Evolutionary conservation across 30 jellyfish, hydroid and myxozoan genomes (phyloP).

Genomic region (Mastigias papua): DNA sequence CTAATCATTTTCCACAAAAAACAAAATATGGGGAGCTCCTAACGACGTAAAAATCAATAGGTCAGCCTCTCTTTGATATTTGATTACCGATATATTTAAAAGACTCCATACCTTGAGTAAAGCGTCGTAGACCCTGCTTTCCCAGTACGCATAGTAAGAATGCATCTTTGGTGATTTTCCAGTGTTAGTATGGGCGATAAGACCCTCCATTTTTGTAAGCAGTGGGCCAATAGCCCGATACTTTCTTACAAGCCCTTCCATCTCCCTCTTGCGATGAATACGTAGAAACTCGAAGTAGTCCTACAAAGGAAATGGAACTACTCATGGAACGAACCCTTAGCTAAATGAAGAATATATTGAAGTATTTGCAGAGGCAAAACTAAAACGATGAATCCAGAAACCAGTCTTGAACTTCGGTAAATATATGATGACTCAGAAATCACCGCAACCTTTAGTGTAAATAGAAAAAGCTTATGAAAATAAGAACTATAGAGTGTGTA

Average conservation of each 20-base stretch:
- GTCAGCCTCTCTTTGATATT: background rate
- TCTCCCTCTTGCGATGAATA: slow-evolving; percentile 79
- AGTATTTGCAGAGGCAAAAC: background rate
- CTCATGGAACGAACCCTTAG: background rate
- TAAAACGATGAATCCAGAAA: background rate
- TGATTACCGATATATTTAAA: background rate
- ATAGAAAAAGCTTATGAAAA: no score
- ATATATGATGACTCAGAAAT: no score
- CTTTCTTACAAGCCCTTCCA: slow-evolving; percentile 90
- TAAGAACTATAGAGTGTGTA: no score
- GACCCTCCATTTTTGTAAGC: slow-evolving; percentile 96
- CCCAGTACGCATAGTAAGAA: slow-evolving; percentile 93
- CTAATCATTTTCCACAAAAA: no score
- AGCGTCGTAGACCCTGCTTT: slow-evolving; percentile 81
- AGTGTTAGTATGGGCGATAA: slow-evolving; percentile 96
- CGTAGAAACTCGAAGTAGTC: slow-evolving; percentile 92
- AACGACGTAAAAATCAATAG: background rate
- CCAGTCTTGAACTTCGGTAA: no score
- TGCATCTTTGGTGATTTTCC: slow-evolving; percentile 87
- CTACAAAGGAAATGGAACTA: slow-evolving; percentile 12
- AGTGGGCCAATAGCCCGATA: slow-evolving; percentile 99
- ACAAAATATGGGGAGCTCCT: no score
- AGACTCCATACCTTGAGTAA: slow-evolving; percentile 88
- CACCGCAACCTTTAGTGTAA: no score
- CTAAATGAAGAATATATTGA: no score